Evolutionary conservation across 2,797 vertebrate species (phyloP).

Genomic region (Etheostoma nigrum): DNA sequence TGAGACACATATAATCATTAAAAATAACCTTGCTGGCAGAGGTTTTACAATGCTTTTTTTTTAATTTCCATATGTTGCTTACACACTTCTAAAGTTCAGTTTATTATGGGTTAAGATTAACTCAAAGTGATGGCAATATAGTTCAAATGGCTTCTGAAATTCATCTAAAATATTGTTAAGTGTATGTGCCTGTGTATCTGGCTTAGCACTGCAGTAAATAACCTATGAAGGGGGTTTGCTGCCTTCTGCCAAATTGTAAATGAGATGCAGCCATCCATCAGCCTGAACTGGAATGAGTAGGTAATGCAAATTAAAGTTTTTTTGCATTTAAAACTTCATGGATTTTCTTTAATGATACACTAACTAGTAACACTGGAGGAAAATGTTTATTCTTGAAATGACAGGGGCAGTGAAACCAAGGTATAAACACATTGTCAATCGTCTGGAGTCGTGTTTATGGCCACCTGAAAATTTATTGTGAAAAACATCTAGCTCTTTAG

Average conservation of each 20-base stretch:
- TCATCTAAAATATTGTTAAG: neutral
- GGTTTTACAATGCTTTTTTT: neutral
- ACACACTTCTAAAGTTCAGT: neutral
- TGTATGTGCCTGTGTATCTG: neutral
- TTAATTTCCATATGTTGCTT: slow-evolving; percentile 18
- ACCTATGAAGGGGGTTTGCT: neutral
- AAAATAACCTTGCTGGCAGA: neutral
- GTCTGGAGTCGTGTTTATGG: neutral
- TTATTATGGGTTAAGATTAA: neutral
- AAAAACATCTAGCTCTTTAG: neutral
- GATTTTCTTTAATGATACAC: neutral
- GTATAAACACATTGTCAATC: neutral
- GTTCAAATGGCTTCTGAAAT: neutral
- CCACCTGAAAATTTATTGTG: neutral
- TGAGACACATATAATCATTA: slow-evolving; percentile 5
- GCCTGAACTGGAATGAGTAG: neutral
- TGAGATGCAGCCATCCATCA: neutral
- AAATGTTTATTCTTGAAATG: neutral
- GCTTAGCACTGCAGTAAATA: neutral
- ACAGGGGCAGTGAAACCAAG: neutral
- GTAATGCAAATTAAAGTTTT: neutral
- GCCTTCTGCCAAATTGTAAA: neutral
- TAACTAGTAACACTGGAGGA: neutral
- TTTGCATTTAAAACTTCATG: neutral
- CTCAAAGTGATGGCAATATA: neutral